phyloP scores from a whole-genome alignment of 2,113 vertebrate genomes.

The Pteruthius melanotis region DNA sequence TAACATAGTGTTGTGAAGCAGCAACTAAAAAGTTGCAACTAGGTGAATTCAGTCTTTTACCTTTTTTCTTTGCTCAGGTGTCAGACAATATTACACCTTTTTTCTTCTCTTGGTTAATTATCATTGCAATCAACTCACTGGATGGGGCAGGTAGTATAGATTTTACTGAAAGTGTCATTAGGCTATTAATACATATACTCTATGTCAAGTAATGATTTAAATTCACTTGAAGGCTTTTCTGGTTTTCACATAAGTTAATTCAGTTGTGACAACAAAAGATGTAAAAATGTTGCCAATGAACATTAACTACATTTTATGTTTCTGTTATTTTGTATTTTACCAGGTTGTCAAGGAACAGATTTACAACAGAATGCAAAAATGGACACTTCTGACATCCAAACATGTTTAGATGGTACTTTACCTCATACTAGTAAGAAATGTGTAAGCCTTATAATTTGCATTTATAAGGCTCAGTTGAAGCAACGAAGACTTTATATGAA shows the following conservation, averaged over 20 bases:
- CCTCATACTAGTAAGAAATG: not conserved
- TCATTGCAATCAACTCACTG: not conserved
- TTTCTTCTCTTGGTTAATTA: not conserved
- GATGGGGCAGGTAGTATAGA: not conserved
- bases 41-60: not conserved
- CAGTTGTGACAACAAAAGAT: not conserved
- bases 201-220: not conserved
- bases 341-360: constrained; percentile 19
- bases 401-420: not conserved
- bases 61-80: not conserved
- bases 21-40: not conserved
- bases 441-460: not conserved
- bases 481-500: not conserved
- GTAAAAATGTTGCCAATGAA: not conserved
- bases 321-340: constrained; percentile 1
- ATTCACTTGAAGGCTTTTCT: not conserved
- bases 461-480: not conserved
- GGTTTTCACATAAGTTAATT: not conserved
- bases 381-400: not conserved
- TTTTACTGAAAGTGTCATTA: not conserved
- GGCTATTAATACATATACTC: not conserved
- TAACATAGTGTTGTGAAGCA: constrained; percentile 14
- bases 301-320: not conserved
- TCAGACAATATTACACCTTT: not conserved
- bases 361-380: not conserved